phyloP scores from a whole-genome alignment of 2,797 vertebrate species.

The Sebastes hopkinsi region DNA sequence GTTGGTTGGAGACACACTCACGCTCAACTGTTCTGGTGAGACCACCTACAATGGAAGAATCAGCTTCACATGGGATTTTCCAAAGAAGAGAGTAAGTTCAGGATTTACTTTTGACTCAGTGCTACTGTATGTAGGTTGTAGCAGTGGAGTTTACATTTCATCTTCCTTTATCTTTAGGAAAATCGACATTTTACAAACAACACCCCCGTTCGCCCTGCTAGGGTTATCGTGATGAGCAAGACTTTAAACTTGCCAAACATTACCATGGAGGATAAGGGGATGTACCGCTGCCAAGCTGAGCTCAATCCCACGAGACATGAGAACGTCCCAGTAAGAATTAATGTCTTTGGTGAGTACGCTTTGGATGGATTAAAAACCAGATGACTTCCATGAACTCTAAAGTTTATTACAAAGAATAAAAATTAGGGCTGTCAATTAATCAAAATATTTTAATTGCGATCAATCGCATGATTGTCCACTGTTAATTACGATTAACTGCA shows the following conservation, averaged over 20 bases:
- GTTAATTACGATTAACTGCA: too few relatives aligned
- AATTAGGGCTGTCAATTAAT: too few relatives aligned
- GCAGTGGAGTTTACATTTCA: not conserved
- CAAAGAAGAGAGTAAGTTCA: slow-evolving; percentile 75
- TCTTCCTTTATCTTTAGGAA: slow-evolving; percentile 62
- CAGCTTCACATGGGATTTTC: slow-evolving; percentile 82
- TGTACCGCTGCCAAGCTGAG: slow-evolving; percentile 82
- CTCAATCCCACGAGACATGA: not conserved
- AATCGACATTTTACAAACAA: not conserved
- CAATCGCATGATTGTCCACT: too few relatives aligned
- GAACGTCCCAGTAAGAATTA: slow-evolving; percentile 68
- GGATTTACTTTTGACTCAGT: not conserved
- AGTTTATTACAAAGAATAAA: not conserved
- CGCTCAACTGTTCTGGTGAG: slow-evolving; percentile 83
- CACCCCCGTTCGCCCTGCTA: rapidly evolving
- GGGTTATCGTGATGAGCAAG: slow-evolving; percentile 41
- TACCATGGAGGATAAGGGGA: slow-evolving; percentile 83
- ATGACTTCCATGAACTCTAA: not conserved
- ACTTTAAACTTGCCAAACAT: slow-evolving; percentile 78
- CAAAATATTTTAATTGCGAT: too few relatives aligned
- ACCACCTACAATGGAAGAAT: slow-evolving; percentile 82
- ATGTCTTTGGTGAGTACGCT: slow-evolving; percentile 81
- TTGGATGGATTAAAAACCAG: not conserved
- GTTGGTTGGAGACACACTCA: slow-evolving; percentile 84
- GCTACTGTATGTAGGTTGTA: not conserved